phyloP scores from a whole-genome alignment of 2,113 vertebrate genomes.

The Brevimyrus niger region DNA sequence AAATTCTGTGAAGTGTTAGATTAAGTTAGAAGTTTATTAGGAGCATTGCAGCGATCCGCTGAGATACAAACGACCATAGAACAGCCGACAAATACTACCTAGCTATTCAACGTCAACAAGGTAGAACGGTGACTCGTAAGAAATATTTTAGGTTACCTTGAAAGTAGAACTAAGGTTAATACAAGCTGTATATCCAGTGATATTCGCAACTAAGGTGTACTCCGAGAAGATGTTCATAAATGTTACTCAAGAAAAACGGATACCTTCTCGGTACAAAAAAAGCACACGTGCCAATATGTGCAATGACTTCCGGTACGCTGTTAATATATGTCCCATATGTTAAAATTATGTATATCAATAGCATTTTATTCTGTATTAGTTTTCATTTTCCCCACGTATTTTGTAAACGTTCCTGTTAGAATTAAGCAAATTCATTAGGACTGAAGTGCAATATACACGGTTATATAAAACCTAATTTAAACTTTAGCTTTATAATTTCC shows the following conservation, averaged over 20 bases:
- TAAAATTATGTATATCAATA: not conserved
- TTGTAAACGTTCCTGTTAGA: not conserved
- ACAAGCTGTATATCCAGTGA: not conserved
- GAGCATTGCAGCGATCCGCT: not conserved
- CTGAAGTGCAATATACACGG: not conserved
- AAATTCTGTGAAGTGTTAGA: not conserved
- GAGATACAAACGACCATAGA: not conserved
- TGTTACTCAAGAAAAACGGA: not conserved
- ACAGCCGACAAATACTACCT: not conserved
- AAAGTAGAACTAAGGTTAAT: not conserved
- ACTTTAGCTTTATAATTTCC: not conserved
- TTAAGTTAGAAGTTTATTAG: not conserved
- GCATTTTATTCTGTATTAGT: not conserved
- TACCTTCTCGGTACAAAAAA: not conserved
- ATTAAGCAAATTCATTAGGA: not conserved
- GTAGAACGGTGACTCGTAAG: not conserved
- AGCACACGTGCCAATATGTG: not conserved
- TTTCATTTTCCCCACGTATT: not conserved
- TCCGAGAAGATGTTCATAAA: not conserved
- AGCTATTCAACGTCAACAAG: not conserved
- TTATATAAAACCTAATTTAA: not conserved
- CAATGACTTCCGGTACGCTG: constrained; percentile 2
- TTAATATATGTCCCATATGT: not conserved
- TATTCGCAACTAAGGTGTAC: not conserved
- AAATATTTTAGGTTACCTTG: constrained; percentile 12